These are phyloP conservation scores for Heptranchias perlo DNA, from an alignment of 2,113 vertebrate genomes.

Conservation along the genomic window DNA sequence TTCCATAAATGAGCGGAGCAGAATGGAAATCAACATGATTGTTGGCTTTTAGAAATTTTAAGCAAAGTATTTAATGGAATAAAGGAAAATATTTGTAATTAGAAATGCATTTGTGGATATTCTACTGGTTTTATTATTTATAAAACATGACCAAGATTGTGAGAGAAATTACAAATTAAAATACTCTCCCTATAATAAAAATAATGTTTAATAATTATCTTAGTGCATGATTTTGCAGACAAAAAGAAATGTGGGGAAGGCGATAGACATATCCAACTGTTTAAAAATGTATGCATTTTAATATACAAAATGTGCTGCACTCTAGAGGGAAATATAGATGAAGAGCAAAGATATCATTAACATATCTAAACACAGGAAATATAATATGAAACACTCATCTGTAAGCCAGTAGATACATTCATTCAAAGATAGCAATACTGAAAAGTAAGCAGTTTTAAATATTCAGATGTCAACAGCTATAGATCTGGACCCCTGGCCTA, in stretches of 20 bases:
- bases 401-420: background rate
- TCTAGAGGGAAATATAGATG: constrained; percentile 5
- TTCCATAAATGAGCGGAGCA: background rate
- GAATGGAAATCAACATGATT: background rate
- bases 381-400: constrained; percentile 7
- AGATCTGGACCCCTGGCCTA: background rate
- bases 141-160: background rate
- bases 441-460: background rate
- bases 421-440: background rate
- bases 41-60: background rate
- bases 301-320: constrained; percentile 1
- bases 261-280: background rate
- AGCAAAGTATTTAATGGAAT: background rate
- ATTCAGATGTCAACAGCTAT: background rate
- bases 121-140: constrained; percentile 15
- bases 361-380: constrained; percentile 26
- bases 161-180: background rate
- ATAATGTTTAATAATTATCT: background rate
- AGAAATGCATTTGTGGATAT: background rate
- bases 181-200: background rate
- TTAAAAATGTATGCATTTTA: constrained; percentile 24
- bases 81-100: background rate
- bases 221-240: background rate
- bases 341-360: constrained; percentile 31
- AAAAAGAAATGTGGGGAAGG: background rate